Base-by-base conservation (phyloP, 2,888 invertebrate species). In the Psylliodes chrysocephalus region DNA sequence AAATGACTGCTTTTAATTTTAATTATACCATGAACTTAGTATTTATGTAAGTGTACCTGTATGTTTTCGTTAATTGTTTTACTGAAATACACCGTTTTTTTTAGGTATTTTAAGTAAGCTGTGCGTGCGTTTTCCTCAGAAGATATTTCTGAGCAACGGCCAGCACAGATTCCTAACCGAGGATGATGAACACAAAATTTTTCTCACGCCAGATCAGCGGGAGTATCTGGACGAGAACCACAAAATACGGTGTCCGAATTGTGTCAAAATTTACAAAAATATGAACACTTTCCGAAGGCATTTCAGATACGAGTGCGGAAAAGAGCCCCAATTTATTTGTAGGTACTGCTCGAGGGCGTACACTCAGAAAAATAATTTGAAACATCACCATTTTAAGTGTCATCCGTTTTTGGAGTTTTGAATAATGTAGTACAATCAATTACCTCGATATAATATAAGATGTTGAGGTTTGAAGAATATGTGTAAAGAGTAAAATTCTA, bases 341-440 rank as follows among this genome's bases (percentile, higher is more conserved):
- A 49, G 25, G 19, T 65, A 65, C 33, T 70, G 70, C 33, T 49
- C 55, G 0, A 66, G 62, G 40, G 64, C 68, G 6, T 66, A 67
- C 7, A 70, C 64, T 6, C 70, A 79, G 64, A 79, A 79, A 63
- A 76, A 76, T 35, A 77, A 78, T 66, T 72, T 78, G 56, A 76
- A 75, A 44, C 73, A 75, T 73, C 78, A 79, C 46, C 64, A 60
- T 51, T 8, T 44, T 14, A 65, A 56, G 22, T 53, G 30, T 44
- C 65, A 65, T 55, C 55, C 55, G 12, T 46, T 18, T 54, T 10
- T 38, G 25, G 25, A 40, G 1, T 54, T 54, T 17, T 35, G 14
- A 12, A n/a, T 12, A 2, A 35, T 12, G 30, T 30, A 1, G 22
- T n/a, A n/a, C n/a, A n/a, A n/a, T n/a, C n/a, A n/a, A n/a, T n/a